Percentiles rank a stretch among this genome's conserved stretches.
Conservation (phyloP, 2,888 invertebrate genomes). For the Dynastes tityus region DNA sequence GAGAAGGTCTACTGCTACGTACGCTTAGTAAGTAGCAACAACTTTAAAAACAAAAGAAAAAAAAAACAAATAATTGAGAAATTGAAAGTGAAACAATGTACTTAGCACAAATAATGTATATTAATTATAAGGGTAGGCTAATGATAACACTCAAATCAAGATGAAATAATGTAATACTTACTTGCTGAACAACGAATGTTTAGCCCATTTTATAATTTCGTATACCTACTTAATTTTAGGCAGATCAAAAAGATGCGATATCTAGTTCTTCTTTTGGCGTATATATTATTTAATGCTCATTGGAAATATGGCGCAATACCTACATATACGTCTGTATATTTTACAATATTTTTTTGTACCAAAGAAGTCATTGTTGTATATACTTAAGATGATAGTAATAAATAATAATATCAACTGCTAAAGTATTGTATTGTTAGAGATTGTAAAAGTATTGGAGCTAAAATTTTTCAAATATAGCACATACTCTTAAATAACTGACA, state of each 20-base stretch:
- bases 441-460: constrained; percentile 61
- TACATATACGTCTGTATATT: constrained; percentile 57
- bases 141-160: constrained; percentile 56
- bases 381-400: constrained; percentile 56
- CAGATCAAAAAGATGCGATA: constrained; percentile 42
- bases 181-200: constrained; percentile 64
- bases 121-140: constrained; percentile 59
- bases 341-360: constrained; percentile 67
- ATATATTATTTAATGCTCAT: constrained; percentile 66
- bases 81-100: constrained; percentile 63
- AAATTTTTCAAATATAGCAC: constrained; percentile 66
- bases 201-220: constrained; percentile 52
- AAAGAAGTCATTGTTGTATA: constrained; percentile 68
- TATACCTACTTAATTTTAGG: constrained; percentile 39
- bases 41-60: constrained; percentile 35
- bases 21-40: constrained; percentile 49
- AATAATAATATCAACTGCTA: constrained; percentile 58
- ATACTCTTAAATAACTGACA: constrained; percentile 62
- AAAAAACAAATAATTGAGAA: constrained; percentile 43
- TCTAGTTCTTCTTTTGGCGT: constrained; percentile 32
- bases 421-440: constrained; percentile 64
- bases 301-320: constrained; percentile 63
- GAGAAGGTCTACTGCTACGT: constrained; percentile 58
- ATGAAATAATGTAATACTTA: constrained; percentile 54
- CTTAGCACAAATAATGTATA: constrained; percentile 68